Evolutionary conservation across 2,888 invertebrate genomes (phyloP).

Genomic region (Drosophila seclusa): DNA sequence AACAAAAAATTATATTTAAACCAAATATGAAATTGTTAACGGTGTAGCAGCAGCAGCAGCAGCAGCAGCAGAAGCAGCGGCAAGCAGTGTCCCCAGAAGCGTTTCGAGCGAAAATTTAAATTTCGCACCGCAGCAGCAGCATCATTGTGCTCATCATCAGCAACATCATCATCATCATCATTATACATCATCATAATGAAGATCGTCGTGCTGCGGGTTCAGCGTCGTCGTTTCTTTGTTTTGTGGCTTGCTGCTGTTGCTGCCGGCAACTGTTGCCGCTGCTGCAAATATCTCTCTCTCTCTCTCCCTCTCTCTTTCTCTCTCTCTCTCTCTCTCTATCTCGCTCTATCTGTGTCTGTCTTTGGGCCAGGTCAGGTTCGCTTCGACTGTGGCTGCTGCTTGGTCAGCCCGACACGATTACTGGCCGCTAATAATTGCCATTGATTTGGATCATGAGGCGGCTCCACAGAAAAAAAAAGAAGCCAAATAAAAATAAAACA

Average conservation of each 20-base stretch:
- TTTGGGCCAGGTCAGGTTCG: slow-evolving; percentile 62
- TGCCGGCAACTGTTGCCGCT: slow-evolving; percentile 18
- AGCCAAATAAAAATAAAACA: slow-evolving; percentile 11
- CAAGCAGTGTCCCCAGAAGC: slow-evolving; percentile 80
- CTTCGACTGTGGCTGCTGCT: slow-evolving; percentile 23
- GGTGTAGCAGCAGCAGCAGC: slow-evolving; percentile 30
- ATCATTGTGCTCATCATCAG: slow-evolving; percentile 14
- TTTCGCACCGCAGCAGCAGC: slow-evolving; percentile 73
- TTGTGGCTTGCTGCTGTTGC: slow-evolving; percentile 42
- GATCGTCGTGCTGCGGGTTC: slow-evolving; percentile 49
- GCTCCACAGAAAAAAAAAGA: slow-evolving; percentile 35
- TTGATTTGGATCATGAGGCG: slow-evolving; percentile 68
- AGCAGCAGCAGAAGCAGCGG: slow-evolving; percentile 38
- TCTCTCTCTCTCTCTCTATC: slow-evolving; percentile 15
- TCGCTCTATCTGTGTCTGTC: slow-evolving; percentile 16
- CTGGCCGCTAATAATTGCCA: slow-evolving; percentile 76
- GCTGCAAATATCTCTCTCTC: slow-evolving; percentile 11
- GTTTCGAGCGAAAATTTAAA: slow-evolving; percentile 81
- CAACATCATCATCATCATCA: slow-evolving; percentile 12
- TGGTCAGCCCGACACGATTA: slow-evolving; percentile 74
- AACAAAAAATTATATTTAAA: not conserved
- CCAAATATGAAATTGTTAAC: not conserved
- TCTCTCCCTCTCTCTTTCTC: slow-evolving; percentile 8
- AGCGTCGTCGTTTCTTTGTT: slow-evolving; percentile 63
- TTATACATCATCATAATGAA: slow-evolving; percentile 26